phyloP scores from a whole-genome alignment of 2,888 invertebrate genomes.

The Pasiphila rectangulata region DNA sequence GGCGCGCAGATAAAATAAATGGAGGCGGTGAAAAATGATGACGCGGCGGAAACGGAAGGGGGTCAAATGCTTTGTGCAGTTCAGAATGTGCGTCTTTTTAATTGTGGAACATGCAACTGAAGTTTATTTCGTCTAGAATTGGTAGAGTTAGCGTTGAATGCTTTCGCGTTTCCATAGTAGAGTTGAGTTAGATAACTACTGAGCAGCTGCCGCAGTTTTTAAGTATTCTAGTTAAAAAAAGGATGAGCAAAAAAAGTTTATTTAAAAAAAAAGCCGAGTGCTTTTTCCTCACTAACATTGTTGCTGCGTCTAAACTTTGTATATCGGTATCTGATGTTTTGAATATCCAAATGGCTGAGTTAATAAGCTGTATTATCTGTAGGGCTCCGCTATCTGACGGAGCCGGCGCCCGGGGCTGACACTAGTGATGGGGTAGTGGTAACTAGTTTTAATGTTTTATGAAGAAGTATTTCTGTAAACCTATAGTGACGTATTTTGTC shows the following conservation, averaged over 20 bases:
- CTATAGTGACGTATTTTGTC: too few species aligned
- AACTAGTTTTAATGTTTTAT: not conserved
- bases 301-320: too few species aligned
- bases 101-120: slow-evolving; percentile 20
- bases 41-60: slow-evolving; percentile 72
- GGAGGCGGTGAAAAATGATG: slow-evolving; percentile 79
- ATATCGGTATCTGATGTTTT: slow-evolving; percentile 16
- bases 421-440: slow-evolving; percentile 18
- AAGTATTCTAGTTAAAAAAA: too few species aligned
- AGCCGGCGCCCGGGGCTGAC: slow-evolving; percentile 22
- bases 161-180: too few species aligned
- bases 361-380: slow-evolving; percentile 29
- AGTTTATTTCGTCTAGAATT: too few species aligned
- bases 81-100: slow-evolving; percentile 19
- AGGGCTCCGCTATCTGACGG: slow-evolving; percentile 26
- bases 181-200: too few species aligned
- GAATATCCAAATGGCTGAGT: slow-evolving; percentile 19
- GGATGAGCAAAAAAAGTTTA: too few species aligned
- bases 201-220: too few species aligned
- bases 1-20: slow-evolving; percentile 79
- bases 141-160: too few species aligned
- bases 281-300: too few species aligned
- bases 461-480: too few species aligned
- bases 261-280: too few species aligned
- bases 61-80: slow-evolving; percentile 43